These are phyloP conservation scores for Melipona bicolor DNA, from an alignment of 2,888 invertebrate genomes.

Conservation along the genomic window DNA sequence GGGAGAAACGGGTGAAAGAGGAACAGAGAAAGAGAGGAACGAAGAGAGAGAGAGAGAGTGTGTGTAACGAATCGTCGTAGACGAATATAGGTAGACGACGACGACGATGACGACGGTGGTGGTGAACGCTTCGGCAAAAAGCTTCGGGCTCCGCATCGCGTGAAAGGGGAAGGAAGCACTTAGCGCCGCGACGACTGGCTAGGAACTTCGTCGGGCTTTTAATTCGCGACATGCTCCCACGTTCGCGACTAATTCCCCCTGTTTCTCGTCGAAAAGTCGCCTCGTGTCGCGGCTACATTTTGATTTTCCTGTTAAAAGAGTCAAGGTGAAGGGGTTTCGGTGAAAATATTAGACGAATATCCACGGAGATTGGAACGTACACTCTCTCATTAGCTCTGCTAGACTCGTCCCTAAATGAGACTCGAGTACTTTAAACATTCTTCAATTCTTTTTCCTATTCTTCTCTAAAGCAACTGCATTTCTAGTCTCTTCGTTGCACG, in stretches of 20 bases:
- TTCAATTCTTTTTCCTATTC: too few species aligned
- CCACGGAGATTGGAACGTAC: too few species aligned
- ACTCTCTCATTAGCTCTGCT: too few species aligned
- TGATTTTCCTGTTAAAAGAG: neutral
- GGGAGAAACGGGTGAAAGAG: neutral
- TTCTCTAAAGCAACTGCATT: too few species aligned
- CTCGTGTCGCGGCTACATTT: too few species aligned
- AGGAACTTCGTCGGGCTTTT: slow-evolving; percentile 70
- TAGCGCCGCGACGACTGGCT: slow-evolving; percentile 58
- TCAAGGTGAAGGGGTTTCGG: too few species aligned
- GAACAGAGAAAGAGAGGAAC: neutral
- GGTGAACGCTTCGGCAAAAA: slow-evolving; percentile 37
- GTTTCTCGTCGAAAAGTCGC: neutral
- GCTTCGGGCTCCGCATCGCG: slow-evolving; percentile 30
- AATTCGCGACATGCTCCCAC: slow-evolving; percentile 71
- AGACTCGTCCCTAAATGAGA: too few species aligned
- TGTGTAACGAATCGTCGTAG: slow-evolving; percentile 53
- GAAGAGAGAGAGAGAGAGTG: neutral
- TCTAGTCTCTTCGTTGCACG: too few species aligned
- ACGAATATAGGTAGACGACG: slow-evolving; percentile 11
- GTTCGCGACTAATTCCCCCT: slow-evolving; percentile 60
- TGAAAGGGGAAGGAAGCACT: slow-evolving; percentile 53
- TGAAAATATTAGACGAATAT: neutral
- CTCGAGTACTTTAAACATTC: too few species aligned
- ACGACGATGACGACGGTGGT: slow-evolving; percentile 29